Conservation (phyloP, 2,113 vertebrate genomes). For the Cavia aperea region DNA sequence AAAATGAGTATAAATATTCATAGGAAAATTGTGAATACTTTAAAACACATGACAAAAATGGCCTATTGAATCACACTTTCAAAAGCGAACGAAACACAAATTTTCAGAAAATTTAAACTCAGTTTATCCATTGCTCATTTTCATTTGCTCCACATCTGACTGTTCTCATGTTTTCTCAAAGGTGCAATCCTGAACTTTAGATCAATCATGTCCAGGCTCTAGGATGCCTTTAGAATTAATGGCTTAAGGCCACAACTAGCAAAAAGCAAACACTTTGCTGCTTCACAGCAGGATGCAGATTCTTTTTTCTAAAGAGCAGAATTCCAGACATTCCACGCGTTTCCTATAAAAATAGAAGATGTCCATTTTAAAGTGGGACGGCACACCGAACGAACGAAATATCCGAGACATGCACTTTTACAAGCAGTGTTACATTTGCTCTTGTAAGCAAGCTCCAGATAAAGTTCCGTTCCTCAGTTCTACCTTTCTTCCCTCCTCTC, state of each 20-base stretch:
- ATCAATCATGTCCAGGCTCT: conserved; percentile 63
- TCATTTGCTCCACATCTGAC: background rate
- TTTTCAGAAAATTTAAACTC: conserved; percentile 25
- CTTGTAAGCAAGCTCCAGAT: background rate
- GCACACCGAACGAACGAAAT: conserved; percentile 34
- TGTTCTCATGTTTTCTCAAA: background rate
- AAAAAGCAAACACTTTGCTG: conserved; percentile 58
- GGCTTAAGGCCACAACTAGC: conserved; percentile 60
- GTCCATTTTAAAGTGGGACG: conserved; percentile 62
- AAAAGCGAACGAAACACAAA: conserved; percentile 12
- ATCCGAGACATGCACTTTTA: conserved; percentile 4
- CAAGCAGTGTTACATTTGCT: conserved; percentile 8
- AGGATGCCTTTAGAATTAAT: conserved; percentile 67
- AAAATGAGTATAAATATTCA: conserved; percentile 49
- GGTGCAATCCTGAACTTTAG: conserved; percentile 34
- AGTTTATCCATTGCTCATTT: background rate
- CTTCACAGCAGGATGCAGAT: conserved; percentile 74
- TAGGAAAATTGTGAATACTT: background rate
- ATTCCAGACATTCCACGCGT: conserved; percentile 77
- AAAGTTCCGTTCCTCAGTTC: background rate
- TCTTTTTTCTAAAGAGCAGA: conserved; percentile 71
- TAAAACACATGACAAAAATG: conserved; percentile 34
- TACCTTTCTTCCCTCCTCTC: background rate
- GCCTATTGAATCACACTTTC: conserved; percentile 24
- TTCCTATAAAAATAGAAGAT: conserved; percentile 73